These are phyloP conservation scores for Cyclina sinensis DNA, from an alignment of 1,140 invertebrate genomes.

Conservation along the genomic window DNA sequence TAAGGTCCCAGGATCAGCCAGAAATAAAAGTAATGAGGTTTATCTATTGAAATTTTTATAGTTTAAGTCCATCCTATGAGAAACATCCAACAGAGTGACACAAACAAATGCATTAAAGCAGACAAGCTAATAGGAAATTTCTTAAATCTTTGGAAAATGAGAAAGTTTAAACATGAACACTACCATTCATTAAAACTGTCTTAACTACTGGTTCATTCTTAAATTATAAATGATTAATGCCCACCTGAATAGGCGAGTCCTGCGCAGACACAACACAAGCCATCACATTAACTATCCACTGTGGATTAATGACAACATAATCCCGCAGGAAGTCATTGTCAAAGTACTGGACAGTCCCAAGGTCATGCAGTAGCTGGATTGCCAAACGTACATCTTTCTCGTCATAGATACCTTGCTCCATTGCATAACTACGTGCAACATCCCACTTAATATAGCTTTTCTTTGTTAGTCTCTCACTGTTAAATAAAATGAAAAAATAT, in stretches of 20 bases:
- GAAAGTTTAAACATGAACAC: too few relatives aligned
- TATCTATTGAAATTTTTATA: too few relatives aligned
- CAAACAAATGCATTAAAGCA: too few relatives aligned
- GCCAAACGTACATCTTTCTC: slow-evolving; percentile 84
- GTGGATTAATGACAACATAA: slow-evolving; percentile 85
- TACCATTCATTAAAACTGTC: too few relatives aligned
- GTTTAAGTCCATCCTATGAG: too few relatives aligned
- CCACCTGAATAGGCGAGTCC: slow-evolving; percentile 82
- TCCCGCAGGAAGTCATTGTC: slow-evolving; percentile 84
- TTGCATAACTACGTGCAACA: slow-evolving; percentile 76
- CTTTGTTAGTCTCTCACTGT: slow-evolving; percentile 73
- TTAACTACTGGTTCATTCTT: not conserved
- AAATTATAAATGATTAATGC: too few relatives aligned
- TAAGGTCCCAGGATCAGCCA: too few relatives aligned
- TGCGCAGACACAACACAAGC: slow-evolving; percentile 85
- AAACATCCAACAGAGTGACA: too few relatives aligned
- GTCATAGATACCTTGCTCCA: slow-evolving; percentile 83
- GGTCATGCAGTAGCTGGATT: slow-evolving; percentile 84
- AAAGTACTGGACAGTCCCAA: slow-evolving; percentile 86
- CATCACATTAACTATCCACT: slow-evolving; percentile 86
- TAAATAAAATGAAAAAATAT: too few relatives aligned
- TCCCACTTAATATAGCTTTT: slow-evolving; percentile 79
- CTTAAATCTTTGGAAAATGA: too few relatives aligned
- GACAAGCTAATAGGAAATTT: too few relatives aligned
- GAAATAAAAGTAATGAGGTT: too few relatives aligned